Evolutionary conservation across 64 coral and sea anemone genomes (phyloP).

Genomic region (Anthopleura sola): DNA sequence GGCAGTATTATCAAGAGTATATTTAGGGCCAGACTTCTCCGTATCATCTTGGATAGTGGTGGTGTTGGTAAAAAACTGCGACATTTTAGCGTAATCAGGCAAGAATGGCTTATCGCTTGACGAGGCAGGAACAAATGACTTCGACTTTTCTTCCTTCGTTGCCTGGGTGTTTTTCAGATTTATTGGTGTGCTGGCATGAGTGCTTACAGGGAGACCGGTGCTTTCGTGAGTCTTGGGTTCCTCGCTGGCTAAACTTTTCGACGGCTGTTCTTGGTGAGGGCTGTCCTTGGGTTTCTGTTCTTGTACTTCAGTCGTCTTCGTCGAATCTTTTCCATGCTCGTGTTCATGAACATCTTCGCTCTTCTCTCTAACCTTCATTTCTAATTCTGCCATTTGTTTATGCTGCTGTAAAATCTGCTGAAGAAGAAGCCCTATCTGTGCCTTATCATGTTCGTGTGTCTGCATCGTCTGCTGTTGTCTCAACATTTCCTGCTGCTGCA

Average conservation of each 20-base stretch:
- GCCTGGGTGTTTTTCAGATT: background rate
- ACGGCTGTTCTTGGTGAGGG: background rate
- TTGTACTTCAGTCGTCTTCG: background rate
- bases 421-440: conserved; percentile 33
- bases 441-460: conserved; percentile 52
- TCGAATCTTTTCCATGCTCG: background rate
- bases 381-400: conserved; percentile 35
- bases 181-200: background rate
- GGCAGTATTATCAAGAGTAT: background rate
- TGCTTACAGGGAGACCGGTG: background rate
- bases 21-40: background rate
- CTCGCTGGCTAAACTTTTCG: background rate
- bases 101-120: background rate
- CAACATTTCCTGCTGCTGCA: conserved; percentile 53
- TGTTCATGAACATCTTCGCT: background rate
- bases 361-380: conserved; percentile 40
- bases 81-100: background rate
- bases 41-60: background rate
- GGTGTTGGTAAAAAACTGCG: background rate
- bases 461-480: conserved; percentile 49
- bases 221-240: background rate
- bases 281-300: background rate
- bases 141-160: background rate
- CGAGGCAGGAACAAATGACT: background rate
- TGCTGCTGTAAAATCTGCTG: conserved; percentile 55